phyloP scores from a whole-genome alignment of 2,888 invertebrate genomes.

The Salpingus planirostris region DNA sequence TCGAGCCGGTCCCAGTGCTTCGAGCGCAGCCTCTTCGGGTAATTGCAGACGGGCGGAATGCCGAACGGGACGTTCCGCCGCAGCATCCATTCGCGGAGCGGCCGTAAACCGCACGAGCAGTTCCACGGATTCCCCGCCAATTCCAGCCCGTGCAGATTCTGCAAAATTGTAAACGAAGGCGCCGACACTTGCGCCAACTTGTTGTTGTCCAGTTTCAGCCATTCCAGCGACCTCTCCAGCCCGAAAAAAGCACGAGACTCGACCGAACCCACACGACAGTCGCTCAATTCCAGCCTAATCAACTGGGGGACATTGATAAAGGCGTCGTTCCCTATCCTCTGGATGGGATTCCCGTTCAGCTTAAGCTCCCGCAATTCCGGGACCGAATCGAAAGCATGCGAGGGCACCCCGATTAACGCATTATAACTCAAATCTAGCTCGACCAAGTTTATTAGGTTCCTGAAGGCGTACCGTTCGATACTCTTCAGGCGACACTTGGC shows the following conservation, averaged over 20 bases:
- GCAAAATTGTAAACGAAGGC: conserved; percentile 56
- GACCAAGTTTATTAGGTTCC: conserved; percentile 69
- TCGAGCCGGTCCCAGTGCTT: conserved; percentile 68
- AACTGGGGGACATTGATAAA: conserved; percentile 59
- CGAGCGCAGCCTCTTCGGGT: conserved; percentile 54
- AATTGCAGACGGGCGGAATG: conserved; percentile 60
- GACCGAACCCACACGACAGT: conserved; percentile 60
- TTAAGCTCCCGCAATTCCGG: conserved; percentile 66
- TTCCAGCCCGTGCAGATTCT: conserved; percentile 64
- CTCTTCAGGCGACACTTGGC: conserved; percentile 59
- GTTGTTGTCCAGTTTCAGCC: conserved; percentile 70
- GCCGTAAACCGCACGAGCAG: conserved; percentile 67
- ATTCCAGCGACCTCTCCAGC: conserved; percentile 62
- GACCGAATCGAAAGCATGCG: conserved; percentile 63
- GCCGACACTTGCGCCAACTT: conserved; percentile 58
- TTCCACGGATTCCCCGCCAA: conserved; percentile 76
- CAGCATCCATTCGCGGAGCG: conserved; percentile 71
- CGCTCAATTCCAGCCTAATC: conserved; percentile 62
- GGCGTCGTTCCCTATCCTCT: conserved; percentile 59
- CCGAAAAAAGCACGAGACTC: conserved; percentile 65
- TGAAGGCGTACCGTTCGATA: conserved; percentile 65
- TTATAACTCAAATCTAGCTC: conserved; percentile 76
- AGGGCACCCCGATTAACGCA: conserved; percentile 56
- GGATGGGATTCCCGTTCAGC: conserved; percentile 67
- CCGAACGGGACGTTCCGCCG: conserved; percentile 66